Conservation (phyloP, 2,797 vertebrate species). For the Micrastur ruficollis region DNA sequence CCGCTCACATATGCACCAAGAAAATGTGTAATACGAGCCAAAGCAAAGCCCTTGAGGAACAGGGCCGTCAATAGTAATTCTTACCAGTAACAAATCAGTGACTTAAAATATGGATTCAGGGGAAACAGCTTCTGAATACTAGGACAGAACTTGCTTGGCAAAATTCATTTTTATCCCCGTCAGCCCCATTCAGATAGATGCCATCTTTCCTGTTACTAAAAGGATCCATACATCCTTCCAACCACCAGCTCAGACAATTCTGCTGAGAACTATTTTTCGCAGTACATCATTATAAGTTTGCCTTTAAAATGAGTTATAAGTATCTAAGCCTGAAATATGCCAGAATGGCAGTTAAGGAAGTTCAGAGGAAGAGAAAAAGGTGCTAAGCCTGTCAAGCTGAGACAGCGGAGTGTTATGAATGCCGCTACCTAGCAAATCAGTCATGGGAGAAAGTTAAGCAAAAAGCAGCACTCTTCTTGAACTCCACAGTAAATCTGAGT, state of each 20-base stretch:
- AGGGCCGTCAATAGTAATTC: background rate
- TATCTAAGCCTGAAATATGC: constrained; percentile 37
- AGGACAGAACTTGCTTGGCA: background rate
- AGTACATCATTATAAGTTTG: constrained; percentile 8
- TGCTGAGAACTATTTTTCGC: constrained; percentile 9
- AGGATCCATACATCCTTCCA: background rate
- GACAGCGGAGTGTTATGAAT: background rate
- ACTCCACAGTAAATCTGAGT: constrained; percentile 22
- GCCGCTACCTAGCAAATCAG: background rate
- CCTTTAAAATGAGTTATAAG: constrained; percentile 46
- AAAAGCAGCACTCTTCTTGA: background rate
- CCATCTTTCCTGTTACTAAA: background rate
- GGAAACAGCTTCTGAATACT: background rate
- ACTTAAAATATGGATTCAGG: background rate
- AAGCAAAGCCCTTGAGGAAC: background rate
- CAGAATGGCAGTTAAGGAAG: background rate
- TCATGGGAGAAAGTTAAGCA: background rate
- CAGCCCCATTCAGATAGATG: background rate
- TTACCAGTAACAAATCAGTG: background rate
- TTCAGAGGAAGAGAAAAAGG: constrained; percentile 29
- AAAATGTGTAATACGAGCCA: background rate
- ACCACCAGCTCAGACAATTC: background rate
- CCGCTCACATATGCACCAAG: background rate
- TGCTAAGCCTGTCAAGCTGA: constrained; percentile 12
- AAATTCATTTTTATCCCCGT: background rate